phyloP scores from a whole-genome alignment of 2,113 vertebrate genomes.

The Stercorarius parasiticus region DNA sequence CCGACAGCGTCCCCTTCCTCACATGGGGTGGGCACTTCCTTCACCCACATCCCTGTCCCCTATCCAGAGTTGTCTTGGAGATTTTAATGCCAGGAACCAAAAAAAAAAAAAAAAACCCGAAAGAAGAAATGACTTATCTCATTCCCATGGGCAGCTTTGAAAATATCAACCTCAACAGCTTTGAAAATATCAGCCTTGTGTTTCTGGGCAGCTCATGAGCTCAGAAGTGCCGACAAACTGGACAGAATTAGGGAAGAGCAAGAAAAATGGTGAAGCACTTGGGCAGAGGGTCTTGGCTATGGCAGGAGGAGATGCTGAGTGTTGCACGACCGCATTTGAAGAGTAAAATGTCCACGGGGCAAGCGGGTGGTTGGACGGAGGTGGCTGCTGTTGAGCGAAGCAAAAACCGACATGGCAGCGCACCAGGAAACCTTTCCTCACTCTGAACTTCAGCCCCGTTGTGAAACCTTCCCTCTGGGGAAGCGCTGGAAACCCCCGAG shows the following conservation, averaged over 20 bases:
- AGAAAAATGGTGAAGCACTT: not conserved
- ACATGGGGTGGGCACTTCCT: rapidly evolving
- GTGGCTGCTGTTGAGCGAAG: not conserved
- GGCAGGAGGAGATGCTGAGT: rapidly evolving
- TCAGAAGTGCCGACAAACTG: not conserved
- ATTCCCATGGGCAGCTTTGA: not conserved
- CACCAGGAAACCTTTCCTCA: constrained; percentile 18
- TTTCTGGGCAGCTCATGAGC: not conserved
- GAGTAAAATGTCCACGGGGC: not conserved
- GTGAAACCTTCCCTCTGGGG: constrained; percentile 3
- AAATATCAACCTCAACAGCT: not conserved
- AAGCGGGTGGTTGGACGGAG: not conserved
- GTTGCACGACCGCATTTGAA: rapidly evolving
- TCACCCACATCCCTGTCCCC: not conserved
- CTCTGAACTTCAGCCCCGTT: not conserved
- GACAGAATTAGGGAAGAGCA: not conserved
- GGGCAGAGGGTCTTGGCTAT: not conserved
- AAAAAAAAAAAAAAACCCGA: too few relatives aligned
- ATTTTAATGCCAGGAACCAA: not conserved
- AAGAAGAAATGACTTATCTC: not conserved
- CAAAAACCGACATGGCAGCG: not conserved
- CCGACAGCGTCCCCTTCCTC: rapidly evolving
- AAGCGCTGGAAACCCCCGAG: not conserved
- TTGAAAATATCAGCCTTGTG: not conserved
- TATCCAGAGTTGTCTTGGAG: not conserved